Evolutionary conservation across 2,797 vertebrate genomes (phyloP).

Genomic region (Botia almorhae): DNA sequence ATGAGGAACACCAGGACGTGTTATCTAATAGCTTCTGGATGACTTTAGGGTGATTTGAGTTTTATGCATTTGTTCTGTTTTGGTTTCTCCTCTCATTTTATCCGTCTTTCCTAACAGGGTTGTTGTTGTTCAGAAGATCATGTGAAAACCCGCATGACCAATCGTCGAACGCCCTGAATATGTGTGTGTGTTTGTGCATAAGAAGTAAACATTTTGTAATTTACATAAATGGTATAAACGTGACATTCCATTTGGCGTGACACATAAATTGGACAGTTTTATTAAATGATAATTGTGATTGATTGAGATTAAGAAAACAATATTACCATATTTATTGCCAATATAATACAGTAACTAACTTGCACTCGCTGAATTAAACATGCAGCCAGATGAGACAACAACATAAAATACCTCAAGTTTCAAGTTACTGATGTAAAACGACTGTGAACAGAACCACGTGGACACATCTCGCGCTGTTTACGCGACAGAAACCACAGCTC

Average conservation of each 20-base stretch:
- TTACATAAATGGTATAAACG: background rate
- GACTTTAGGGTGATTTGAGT: conserved; percentile 59
- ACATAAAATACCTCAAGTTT: too few species aligned
- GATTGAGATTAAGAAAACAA: background rate
- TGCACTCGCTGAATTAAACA: background rate
- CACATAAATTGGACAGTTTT: background rate
- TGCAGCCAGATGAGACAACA: background rate
- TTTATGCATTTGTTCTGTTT: conserved; percentile 47
- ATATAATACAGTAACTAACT: background rate
- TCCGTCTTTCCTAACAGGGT: conserved; percentile 64
- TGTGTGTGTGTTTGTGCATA: background rate
- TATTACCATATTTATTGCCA: background rate
- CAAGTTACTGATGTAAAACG: too few species aligned
- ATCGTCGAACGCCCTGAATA: conserved; percentile 50
- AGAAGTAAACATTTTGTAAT: background rate
- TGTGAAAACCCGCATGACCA: conserved; percentile 78
- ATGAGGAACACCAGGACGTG: conserved; percentile 67
- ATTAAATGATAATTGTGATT: background rate
- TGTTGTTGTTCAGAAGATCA: conserved; percentile 72
- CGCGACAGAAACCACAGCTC: too few species aligned
- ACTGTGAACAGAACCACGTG: too few species aligned
- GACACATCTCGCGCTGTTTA: too few species aligned
- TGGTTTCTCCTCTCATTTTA: conserved; percentile 25
- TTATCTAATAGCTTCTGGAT: conserved; percentile 70
- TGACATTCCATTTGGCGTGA: background rate